Base-by-base conservation (phyloP, 1,140 invertebrate genomes). In the Lithobius niger region DNA sequence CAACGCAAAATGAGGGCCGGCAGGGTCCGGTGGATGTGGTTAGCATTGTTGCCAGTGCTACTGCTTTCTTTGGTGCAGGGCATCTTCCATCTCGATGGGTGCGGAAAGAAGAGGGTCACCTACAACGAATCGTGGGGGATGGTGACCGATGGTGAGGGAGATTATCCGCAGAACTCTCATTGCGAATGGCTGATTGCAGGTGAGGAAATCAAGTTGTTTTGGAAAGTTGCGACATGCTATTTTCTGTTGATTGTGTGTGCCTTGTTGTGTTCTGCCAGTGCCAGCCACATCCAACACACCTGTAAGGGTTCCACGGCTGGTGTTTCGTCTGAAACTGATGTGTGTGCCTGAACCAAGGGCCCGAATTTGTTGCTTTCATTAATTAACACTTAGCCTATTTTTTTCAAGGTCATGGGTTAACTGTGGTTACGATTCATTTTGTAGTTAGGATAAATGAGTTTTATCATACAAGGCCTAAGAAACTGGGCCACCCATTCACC, bases 141-240 rank as follows among this genome's bases (percentile, higher is more conserved):
- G 43, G 88, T 96, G 57, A 86, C 83, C 52, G 88, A 93, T 77
- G 91, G 90, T n/a, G 84, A 85, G 19, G 77, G 80, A 57, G 88
- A 92, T 67, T 95, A 95, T 65, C 89, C 86, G 47, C 83, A 88
- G 70, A 86, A 92, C 68, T 89, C 88, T 52, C 87, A 94, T 65
- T 96, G 92, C 71, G 89, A 95, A 78, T 95, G 91, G 91, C 80
- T 95, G 31, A 94, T 96, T 62, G 84, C 86, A 78, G 81, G 82
- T 84, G 69, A 64, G 64, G 63, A 40, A 24, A 6, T 51, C 50
- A 18, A 55, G 31, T 21, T 42, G 45, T 40, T 52, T 31, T 24
- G 54, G 27, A 27, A 51, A 16, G 27, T 49, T 4, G 1, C n/a
- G n/a, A n/a, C n/a, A n/a, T n/a, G n/a, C n/a, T 43, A 19, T 21